phyloP scores from a whole-genome alignment of 1,140 invertebrate genomes.

The Gonatopus flavifemur region DNA sequence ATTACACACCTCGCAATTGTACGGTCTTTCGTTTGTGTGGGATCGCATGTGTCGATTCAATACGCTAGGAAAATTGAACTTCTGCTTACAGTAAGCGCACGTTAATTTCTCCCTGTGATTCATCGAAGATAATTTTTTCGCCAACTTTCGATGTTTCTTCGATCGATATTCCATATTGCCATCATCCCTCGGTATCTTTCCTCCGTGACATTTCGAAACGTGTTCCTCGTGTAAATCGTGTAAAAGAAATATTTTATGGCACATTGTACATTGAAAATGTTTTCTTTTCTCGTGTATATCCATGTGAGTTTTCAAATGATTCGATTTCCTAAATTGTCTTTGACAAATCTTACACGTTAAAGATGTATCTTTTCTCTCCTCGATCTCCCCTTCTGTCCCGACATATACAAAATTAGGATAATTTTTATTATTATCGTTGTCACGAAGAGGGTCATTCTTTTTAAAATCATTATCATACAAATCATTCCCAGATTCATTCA shows the following conservation, averaged over 20 bases:
- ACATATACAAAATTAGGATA: no score
- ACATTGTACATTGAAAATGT: slow-evolving; percentile 30
- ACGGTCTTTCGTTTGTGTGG: slow-evolving; percentile 71
- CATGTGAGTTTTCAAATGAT: slow-evolving; percentile 38
- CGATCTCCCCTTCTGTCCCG: not conserved
- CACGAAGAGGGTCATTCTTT: no score
- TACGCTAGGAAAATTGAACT: slow-evolving; percentile 44
- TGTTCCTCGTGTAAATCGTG: slow-evolving; percentile 33
- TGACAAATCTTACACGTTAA: slow-evolving; percentile 35
- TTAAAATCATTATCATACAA: no score
- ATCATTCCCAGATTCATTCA: no score
- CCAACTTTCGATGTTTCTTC: no score
- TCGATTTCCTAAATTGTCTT: slow-evolving; percentile 34
- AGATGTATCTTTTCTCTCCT: not conserved
- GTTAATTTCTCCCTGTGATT: no score
- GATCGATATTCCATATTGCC: no score
- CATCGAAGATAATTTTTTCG: no score
- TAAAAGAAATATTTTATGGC: slow-evolving; percentile 31
- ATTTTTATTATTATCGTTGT: no score
- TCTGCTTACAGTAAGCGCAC: slow-evolving; percentile 39
- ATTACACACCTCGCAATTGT: slow-evolving; percentile 61
- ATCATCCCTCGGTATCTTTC: no score
- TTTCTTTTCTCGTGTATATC: slow-evolving; percentile 22
- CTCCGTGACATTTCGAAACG: no score
- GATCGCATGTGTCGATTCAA: slow-evolving; percentile 74